These are phyloP conservation scores for Leucosticte australis DNA, from an alignment of 2,113 vertebrate genomes.

Conservation along the genomic window DNA sequence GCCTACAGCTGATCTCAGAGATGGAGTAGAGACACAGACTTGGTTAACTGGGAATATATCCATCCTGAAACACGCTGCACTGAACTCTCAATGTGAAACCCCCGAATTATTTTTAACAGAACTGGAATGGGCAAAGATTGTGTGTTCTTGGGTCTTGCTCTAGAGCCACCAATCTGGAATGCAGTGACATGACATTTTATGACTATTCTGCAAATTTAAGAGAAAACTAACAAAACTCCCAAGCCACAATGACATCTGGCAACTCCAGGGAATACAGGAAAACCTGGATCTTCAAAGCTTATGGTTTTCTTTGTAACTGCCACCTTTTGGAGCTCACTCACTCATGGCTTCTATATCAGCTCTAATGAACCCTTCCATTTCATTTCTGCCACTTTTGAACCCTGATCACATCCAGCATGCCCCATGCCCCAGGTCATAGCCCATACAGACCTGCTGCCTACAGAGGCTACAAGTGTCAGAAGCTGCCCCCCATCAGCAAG, in stretches of 20 bases:
- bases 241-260: neutral
- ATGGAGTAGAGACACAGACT: neutral
- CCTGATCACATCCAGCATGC: neutral
- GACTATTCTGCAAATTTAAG: neutral
- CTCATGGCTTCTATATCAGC: neutral
- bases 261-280: neutral
- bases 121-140: neutral
- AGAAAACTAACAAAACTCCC: neutral
- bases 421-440: neutral
- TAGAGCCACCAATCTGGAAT: neutral
- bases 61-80: neutral
- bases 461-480: neutral
- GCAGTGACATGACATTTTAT: neutral
- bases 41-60: neutral
- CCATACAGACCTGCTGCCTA: neutral
- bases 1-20: neutral
- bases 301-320: neutral
- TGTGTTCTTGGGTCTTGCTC: neutral
- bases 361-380: neutral
- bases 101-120: neutral
- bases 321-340: neutral
- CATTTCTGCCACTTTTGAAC: neutral
- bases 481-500: neutral
- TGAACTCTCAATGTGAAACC: neutral
- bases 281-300: neutral